phyloP scores from a whole-genome alignment of 2,888 invertebrate genomes.

The Cataglyphis livida region DNA sequence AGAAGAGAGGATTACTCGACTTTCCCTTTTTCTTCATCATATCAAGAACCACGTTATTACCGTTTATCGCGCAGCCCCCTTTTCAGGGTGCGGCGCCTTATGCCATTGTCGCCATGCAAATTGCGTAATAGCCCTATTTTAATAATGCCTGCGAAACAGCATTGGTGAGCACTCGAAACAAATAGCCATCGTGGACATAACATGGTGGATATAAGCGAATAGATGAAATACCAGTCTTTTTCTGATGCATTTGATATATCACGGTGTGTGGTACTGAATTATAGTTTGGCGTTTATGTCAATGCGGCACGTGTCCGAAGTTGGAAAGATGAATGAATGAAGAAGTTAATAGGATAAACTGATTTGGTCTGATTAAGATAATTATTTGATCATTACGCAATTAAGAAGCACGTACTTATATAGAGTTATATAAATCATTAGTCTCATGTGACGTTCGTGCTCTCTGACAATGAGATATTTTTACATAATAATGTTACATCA shows the following conservation, averaged over 20 bases:
- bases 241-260: slow-evolving; percentile 28
- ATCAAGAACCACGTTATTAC: slow-evolving; percentile 57
- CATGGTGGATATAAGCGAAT: slow-evolving; percentile 47
- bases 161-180: slow-evolving; percentile 55
- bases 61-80: slow-evolving; percentile 58
- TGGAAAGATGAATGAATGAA: neutral
- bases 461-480: neutral
- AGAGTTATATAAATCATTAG: neutral
- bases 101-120: slow-evolving; percentile 73
- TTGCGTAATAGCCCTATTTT: slow-evolving; percentile 69
- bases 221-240: slow-evolving; percentile 41
- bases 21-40: slow-evolving; percentile 15
- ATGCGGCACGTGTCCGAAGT: neutral
- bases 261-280: slow-evolving; percentile 1
- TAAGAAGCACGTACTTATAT: neutral
- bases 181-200: slow-evolving; percentile 63
- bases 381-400: neutral
- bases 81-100: slow-evolving; percentile 63
- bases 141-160: slow-evolving; percentile 66
- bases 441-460: neutral
- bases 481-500: slow-evolving; percentile 9
- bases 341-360: neutral
- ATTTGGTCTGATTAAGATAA: neutral
- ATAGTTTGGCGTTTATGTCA: neutral
- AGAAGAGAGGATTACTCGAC: slow-evolving; percentile 4